Evolutionary conservation across 1,140 invertebrate species (phyloP).

Genomic region (Solen grandis): DNA sequence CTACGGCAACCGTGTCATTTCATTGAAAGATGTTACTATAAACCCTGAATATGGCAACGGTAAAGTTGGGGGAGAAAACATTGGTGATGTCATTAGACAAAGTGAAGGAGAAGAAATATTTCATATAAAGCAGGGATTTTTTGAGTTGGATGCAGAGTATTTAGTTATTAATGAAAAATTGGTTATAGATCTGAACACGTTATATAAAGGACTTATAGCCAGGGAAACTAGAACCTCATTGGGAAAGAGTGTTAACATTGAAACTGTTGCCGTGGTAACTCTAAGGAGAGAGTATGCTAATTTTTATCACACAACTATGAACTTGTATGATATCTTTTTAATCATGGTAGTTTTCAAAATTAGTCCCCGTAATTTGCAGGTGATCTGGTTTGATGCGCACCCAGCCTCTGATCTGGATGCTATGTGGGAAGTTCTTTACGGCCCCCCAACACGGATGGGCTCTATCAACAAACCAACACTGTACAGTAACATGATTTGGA

Average conservation of each 20-base stretch:
- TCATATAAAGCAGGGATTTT: conserved; percentile 64
- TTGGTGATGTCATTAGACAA: conserved; percentile 71
- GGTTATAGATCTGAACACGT: conserved; percentile 56
- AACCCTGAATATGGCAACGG: conserved; percentile 43
- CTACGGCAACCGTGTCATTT: conserved; percentile 54
- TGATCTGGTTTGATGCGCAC: conserved; percentile 73
- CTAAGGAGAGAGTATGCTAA: conserved; percentile 76
- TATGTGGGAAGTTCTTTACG: conserved; percentile 70
- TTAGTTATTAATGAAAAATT: conserved; percentile 24
- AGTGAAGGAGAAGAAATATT: conserved; percentile 69
- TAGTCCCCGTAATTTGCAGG: conserved; percentile 61
- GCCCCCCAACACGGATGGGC: conserved; percentile 52
- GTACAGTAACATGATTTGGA: conserved; percentile 70
- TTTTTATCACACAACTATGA: conserved; percentile 76
- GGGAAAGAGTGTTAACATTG: background rate
- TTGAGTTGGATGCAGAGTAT: conserved; percentile 55
- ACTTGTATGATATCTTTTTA: conserved; percentile 76
- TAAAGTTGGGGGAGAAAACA: conserved; percentile 70
- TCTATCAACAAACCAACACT: conserved; percentile 38
- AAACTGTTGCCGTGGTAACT: conserved; percentile 57
- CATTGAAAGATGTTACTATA: conserved; percentile 56
- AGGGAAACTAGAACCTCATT: conserved; percentile 26
- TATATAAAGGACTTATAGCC: conserved; percentile 3
- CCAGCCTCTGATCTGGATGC: conserved; percentile 69
- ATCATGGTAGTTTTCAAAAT: conserved; percentile 71